phyloP scores from a whole-genome alignment of 2,888 invertebrate species.

The Caenorhabditis virilis region DNA sequence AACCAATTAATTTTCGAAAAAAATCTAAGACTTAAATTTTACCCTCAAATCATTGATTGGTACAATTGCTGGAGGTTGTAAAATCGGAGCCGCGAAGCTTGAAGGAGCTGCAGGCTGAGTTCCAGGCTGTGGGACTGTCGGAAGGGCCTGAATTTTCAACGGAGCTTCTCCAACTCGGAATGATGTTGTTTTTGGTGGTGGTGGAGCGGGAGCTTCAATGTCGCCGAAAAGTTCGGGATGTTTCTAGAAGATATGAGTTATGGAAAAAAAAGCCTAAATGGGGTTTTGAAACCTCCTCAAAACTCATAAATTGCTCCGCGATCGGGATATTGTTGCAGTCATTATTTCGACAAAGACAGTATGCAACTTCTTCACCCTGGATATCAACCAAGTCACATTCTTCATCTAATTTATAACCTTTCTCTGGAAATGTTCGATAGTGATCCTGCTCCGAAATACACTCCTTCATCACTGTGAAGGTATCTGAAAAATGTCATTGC shows the following conservation, averaged over 20 bases:
- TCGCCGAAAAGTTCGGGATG: constrained; percentile 58
- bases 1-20: constrained; percentile 1
- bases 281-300: constrained; percentile 62
- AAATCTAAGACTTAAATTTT: constrained; percentile 2
- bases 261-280: too few relatives aligned
- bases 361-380: constrained; percentile 55
- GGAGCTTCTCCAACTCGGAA: constrained; percentile 17
- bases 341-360: constrained; percentile 52
- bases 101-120: neutral
- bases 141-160: constrained; percentile 28
- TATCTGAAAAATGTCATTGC: constrained; percentile 38
- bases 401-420: constrained; percentile 55
- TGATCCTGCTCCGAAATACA: constrained; percentile 63
- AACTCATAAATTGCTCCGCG: constrained; percentile 61
- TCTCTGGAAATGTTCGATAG: constrained; percentile 55
- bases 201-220: constrained; percentile 23
- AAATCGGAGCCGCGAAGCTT: constrained; percentile 41
- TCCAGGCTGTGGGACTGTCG: too few relatives aligned
- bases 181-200: constrained; percentile 6
- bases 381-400: constrained; percentile 62
- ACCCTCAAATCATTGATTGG: constrained; percentile 53
- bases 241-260: constrained; percentile 28
- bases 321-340: constrained; percentile 57
- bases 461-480: constrained; percentile 64
- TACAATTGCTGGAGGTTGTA: constrained; percentile 44